Conservation (phyloP, 2,888 invertebrate genomes). For the Furcula furcula region DNA sequence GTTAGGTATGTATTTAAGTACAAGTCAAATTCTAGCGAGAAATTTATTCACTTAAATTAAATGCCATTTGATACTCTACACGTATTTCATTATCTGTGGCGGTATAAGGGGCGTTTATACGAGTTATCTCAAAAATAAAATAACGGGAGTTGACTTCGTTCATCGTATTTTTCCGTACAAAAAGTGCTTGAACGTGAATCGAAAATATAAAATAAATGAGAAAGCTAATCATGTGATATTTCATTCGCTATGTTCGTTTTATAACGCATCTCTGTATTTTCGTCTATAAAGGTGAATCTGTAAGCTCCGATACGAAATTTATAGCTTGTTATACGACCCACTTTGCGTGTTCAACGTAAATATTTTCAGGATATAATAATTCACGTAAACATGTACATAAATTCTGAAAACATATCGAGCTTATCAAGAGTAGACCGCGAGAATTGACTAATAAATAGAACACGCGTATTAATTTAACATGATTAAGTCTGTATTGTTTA, state of each 20-base stretch:
- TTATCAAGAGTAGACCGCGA: neutral
- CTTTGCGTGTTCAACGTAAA: neutral
- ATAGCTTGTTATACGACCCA: neutral
- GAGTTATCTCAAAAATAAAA: neutral
- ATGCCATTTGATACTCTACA: neutral
- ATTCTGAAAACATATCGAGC: neutral
- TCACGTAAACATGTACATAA: neutral
- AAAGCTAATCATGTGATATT: too few species aligned
- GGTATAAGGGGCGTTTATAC: neutral
- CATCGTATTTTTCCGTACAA: too few species aligned
- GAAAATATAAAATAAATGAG: neutral
- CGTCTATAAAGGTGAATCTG: neutral
- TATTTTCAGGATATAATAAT: neutral
- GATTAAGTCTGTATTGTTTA: too few species aligned
- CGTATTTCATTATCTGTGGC: neutral
- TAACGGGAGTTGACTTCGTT: too few species aligned
- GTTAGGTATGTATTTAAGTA: too few species aligned
- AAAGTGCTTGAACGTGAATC: neutral
- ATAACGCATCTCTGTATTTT: neutral
- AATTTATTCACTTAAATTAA: too few species aligned
- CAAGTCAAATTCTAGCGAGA: too few species aligned
- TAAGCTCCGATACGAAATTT: neutral
- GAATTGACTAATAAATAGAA: neutral
- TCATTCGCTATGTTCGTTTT: neutral
- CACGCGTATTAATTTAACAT: too few species aligned